Evolutionary conservation across 2,113 vertebrate species (phyloP).

Genomic region (Charadrius vociferus): DNA sequence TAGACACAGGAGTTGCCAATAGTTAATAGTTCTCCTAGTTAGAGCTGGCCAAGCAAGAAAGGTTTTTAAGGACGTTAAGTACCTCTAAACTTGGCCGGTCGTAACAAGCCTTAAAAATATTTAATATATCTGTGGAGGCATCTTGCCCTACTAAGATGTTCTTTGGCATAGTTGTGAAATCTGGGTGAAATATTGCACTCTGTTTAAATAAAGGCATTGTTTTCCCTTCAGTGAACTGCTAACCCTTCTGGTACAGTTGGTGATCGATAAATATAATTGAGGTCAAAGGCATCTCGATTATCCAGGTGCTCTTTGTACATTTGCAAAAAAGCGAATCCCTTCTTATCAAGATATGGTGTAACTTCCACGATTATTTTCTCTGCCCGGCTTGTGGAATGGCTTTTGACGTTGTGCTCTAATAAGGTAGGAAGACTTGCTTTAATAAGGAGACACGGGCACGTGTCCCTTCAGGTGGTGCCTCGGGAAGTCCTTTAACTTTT

Average conservation of each 20-base stretch:
- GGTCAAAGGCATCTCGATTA: neutral
- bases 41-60: neutral
- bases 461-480: neutral
- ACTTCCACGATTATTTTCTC: fast-evolving
- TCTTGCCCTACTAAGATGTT: neutral
- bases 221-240: neutral
- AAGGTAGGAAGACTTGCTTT: neutral
- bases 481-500: neutral
- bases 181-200: neutral
- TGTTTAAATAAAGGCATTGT: neutral
- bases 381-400: neutral
- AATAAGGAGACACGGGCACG: neutral
- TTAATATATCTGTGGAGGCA: neutral
- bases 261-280: neutral
- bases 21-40: neutral
- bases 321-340: too few species aligned
- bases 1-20: neutral
- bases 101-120: neutral
- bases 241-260: neutral
- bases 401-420: neutral
- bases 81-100: neutral
- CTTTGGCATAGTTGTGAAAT: neutral
- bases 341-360: fast-evolving
- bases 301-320: neutral
- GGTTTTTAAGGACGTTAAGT: neutral